A percentile compares a stretch with the other conserved stretches of the same genome.
These are phyloP conservation scores for Unio delphinus DNA, from an alignment of 2,888 invertebrate species.

Conservation along the genomic window DNA sequence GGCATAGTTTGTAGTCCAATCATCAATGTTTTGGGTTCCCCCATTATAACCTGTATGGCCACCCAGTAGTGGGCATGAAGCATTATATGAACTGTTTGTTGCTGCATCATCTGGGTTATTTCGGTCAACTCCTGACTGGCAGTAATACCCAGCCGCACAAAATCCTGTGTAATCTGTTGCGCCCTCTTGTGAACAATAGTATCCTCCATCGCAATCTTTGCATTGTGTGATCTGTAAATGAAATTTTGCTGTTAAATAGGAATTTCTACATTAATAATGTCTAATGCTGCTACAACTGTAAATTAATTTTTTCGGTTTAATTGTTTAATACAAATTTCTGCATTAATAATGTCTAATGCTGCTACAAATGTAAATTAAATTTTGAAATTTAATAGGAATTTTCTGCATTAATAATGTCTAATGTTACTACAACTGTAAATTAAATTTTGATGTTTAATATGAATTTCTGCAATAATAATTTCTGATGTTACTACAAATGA, in stretches of 20 bases:
- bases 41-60: conserved; percentile 64
- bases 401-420: no score
- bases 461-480: no score
- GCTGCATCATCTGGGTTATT: conserved; percentile 64
- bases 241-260: no score
- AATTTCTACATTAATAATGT: no score
- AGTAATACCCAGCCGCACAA: conserved; percentile 65
- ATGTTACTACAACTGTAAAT: conserved; percentile 23
- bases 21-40: neutral
- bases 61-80: conserved; percentile 62
- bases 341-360: no score
- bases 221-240: conserved; percentile 60
- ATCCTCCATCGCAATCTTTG: conserved; percentile 63
- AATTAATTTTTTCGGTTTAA: no score
- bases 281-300: no score
- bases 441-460: no score
- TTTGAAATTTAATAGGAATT: no score
- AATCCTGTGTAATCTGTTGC: conserved; percentile 56
- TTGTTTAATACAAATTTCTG: no score
- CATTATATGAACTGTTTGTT: conserved; percentile 57
- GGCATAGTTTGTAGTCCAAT: neutral
- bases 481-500: no score
- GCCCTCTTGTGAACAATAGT: conserved; percentile 56
- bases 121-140: conserved; percentile 65
- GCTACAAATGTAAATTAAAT: no score